These are phyloP conservation scores for Actenoides hombroni DNA, from an alignment of 2,113 vertebrate genomes.

Conservation along the genomic window DNA sequence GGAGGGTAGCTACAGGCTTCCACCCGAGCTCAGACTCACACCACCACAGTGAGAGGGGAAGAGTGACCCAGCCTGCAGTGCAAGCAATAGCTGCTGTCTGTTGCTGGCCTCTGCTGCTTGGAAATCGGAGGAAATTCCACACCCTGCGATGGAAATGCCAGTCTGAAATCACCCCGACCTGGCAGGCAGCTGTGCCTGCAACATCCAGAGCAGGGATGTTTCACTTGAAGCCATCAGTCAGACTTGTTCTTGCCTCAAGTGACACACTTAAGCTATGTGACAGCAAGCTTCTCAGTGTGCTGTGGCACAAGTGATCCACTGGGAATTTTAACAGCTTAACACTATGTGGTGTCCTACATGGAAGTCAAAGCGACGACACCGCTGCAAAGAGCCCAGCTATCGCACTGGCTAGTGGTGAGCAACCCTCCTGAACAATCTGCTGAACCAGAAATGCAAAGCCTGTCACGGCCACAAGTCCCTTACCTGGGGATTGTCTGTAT, in stretches of 20 bases:
- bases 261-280: background rate
- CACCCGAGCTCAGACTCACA: background rate
- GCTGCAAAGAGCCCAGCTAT: background rate
- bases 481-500: constrained; percentile 98
- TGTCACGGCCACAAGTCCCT: background rate
- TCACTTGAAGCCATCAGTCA: background rate
- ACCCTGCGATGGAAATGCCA: background rate
- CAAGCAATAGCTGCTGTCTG: background rate
- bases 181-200: background rate
- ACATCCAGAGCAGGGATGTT: background rate
- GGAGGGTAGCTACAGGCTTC: background rate
- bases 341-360: background rate
- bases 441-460: background rate
- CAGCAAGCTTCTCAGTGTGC: background rate
- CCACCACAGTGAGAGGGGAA: background rate
- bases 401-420: background rate
- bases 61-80: background rate
- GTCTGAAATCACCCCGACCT: background rate
- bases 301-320: background rate
- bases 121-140: background rate
- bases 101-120: background rate
- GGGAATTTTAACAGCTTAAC: constrained; percentile 11
- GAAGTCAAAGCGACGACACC: background rate
- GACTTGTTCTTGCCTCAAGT: background rate
- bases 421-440: background rate